Conservation (phyloP, 2,888 invertebrate genomes). For the Ceramica pisi region DNA sequence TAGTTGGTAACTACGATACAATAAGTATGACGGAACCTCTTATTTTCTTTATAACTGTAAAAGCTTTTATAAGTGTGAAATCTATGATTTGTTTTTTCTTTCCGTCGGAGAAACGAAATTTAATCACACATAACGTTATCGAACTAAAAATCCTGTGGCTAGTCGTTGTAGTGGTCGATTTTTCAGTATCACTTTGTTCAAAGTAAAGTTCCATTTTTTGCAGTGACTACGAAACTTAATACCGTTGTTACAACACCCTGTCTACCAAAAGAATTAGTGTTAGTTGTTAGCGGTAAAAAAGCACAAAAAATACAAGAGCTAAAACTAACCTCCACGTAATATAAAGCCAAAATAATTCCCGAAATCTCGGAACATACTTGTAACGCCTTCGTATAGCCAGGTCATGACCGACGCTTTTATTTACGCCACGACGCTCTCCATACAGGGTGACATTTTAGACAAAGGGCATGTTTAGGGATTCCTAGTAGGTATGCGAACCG, state of each 20-base stretch:
- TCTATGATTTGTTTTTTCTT: too few species aligned
- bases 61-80: too few species aligned
- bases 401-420: conserved; percentile 38
- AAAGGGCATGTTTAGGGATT: conserved; percentile 17
- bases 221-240: conserved; percentile 27
- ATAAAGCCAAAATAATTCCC: conserved; percentile 26
- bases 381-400: conserved; percentile 27
- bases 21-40: too few species aligned
- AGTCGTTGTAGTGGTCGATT: neutral
- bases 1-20: too few species aligned
- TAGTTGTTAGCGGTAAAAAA: neutral
- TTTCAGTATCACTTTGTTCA: conserved; percentile 11
- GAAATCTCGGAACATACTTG: conserved; percentile 29
- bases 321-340: conserved; percentile 8
- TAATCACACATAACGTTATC: too few species aligned
- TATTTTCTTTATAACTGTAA: too few species aligned
- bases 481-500: conserved; percentile 12
- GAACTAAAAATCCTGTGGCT: neutral
- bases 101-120: too few species aligned
- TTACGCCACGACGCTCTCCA: conserved; percentile 24
- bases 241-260: conserved; percentile 22
- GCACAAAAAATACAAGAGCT: neutral
- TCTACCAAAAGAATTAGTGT: conserved; percentile 5
- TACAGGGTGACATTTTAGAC: conserved; percentile 43
- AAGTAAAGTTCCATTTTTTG: conserved; percentile 13